These are phyloP conservation scores for Arion vulgaris DNA, from an alignment of 1,140 invertebrate genomes.

Conservation along the genomic window DNA sequence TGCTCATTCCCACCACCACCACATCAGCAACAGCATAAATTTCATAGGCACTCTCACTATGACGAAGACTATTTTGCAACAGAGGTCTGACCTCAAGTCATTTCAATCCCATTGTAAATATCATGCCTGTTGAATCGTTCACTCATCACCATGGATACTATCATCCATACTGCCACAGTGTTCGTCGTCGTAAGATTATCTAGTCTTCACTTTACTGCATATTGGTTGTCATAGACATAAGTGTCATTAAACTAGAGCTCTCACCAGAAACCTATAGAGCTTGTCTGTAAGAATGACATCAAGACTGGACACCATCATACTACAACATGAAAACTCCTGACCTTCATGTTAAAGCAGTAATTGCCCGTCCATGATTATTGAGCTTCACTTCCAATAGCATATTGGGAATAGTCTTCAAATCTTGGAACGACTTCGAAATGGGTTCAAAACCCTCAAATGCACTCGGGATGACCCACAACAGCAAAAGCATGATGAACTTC, in stretches of 20 bases:
- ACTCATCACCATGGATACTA: neutral
- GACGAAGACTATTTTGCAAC: constrained; percentile 58
- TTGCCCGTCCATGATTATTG: too few species aligned
- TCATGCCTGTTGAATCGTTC: neutral
- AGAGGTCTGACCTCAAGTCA: constrained; percentile 49
- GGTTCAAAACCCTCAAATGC: neutral
- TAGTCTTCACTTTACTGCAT: neutral
- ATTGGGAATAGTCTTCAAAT: neutral
- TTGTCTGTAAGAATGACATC: too few species aligned
- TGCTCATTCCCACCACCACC: neutral
- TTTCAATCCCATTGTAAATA: neutral
- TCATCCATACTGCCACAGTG: neutral
- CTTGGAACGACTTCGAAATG: neutral
- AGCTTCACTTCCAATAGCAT: too few species aligned
- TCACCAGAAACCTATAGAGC: too few species aligned
- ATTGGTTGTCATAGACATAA: neutral
- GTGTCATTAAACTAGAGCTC: too few species aligned
- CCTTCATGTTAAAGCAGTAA: too few species aligned
- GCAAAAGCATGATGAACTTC: neutral
- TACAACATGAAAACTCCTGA: too few species aligned
- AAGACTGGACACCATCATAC: too few species aligned
- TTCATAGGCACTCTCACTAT: constrained; percentile 44
- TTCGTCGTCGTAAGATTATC: neutral
- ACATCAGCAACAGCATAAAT: neutral
- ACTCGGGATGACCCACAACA: neutral